These are phyloP conservation scores for Temnothorax ravouxi DNA, from an alignment of 2,888 invertebrate species.

Conservation along the genomic window DNA sequence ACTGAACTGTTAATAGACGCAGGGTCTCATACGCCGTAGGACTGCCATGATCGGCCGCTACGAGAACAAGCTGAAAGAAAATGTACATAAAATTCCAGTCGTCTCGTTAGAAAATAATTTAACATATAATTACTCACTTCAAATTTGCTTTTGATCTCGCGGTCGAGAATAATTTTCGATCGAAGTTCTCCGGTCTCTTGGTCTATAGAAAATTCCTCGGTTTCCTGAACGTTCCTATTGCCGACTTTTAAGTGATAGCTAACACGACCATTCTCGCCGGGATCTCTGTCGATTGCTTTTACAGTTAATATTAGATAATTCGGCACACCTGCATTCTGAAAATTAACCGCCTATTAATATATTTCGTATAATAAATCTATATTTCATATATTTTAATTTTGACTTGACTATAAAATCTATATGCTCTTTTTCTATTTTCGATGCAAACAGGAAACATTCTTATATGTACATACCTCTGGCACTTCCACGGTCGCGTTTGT, in stretches of 20 bases:
- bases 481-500: conserved; percentile 93
- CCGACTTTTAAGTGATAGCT: conserved; percentile 94
- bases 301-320: conserved; percentile 93
- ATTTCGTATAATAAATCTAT: conserved; percentile 7
- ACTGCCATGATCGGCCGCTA: conserved; percentile 94
- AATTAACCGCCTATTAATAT: conserved; percentile 62
- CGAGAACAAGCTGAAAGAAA: conserved; percentile 90
- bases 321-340: conserved; percentile 91
- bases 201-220: conserved; percentile 94
- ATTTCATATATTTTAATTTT: conserved; percentile 15
- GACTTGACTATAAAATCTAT: neutral
- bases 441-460: neutral
- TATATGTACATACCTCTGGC: conserved; percentile 90
- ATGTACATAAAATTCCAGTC: conserved; percentile 25
- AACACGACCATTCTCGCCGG: conserved; percentile 93
- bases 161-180: conserved; percentile 92
- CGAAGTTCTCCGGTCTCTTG: conserved; percentile 93
- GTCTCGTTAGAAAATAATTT: neutral
- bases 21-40: conserved; percentile 93
- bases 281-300: conserved; percentile 93
- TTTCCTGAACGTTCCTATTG: conserved; percentile 92
- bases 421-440: neutral
- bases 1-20: conserved; percentile 91
- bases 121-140: conserved; percentile 86
- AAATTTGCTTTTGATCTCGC: conserved; percentile 91